A percentile compares a stretch with the other conserved stretches of the same genome.
Evolutionary conservation across 1,140 invertebrate species (phyloP).

Genomic region (Catajapyx aquilonaris): DNA sequence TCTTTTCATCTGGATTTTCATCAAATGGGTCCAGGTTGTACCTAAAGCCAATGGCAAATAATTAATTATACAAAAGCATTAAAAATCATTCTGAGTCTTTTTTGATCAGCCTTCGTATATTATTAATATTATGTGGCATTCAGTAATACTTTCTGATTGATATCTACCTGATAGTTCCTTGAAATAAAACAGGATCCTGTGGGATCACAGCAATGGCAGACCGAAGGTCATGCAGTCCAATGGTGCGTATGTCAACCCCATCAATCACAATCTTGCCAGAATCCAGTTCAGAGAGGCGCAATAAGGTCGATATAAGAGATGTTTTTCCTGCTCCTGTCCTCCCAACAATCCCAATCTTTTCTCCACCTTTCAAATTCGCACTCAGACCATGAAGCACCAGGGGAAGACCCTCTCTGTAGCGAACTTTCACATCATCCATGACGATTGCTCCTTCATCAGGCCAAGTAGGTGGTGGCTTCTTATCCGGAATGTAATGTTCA

Average conservation of each 20-base stretch:
- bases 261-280: constrained; percentile 17
- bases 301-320: constrained; percentile 16
- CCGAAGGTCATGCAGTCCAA: constrained; percentile 22
- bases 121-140: too few relatives aligned
- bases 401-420: constrained; percentile 22
- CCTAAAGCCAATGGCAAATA: constrained; percentile 10
- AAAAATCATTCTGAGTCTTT: too few relatives aligned
- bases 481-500: constrained; percentile 8
- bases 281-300: constrained; percentile 16
- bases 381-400: constrained; percentile 19
- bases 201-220: constrained; percentile 21
- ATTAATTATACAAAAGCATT: constrained; percentile 4
- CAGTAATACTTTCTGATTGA: too few relatives aligned
- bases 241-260: constrained; percentile 15
- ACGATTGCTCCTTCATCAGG: constrained; percentile 19
- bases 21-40: constrained; percentile 35
- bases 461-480: constrained; percentile 16
- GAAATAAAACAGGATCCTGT: constrained; percentile 24
- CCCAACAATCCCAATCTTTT: constrained; percentile 30
- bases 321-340: constrained; percentile 26
- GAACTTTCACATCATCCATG: constrained; percentile 20
- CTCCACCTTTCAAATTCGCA: constrained; percentile 22
- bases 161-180: constrained; percentile 26
- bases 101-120: too few relatives aligned
- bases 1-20: constrained; percentile 23